Percentiles rank a stretch among this genome's conserved stretches.
These are phyloP conservation scores for Nesogale talazaci DNA, from an alignment of 2,113 vertebrate genomes.

Conservation along the genomic window DNA sequence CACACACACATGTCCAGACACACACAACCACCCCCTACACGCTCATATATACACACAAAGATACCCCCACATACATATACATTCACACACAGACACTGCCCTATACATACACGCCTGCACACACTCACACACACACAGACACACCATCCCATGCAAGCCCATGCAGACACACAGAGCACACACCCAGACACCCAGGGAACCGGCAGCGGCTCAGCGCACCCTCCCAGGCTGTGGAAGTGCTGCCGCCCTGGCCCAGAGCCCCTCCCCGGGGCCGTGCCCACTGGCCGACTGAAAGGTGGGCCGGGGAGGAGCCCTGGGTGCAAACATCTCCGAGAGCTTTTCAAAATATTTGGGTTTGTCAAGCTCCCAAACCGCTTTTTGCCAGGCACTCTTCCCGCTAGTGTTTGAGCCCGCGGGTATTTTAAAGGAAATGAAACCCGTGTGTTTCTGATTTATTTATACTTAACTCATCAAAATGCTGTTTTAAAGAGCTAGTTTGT, in stretches of 20 bases:
- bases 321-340: slow-evolving; percentile 75
- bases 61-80: neutral
- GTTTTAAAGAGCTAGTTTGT: slow-evolving; percentile 79
- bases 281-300: neutral
- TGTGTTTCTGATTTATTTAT: slow-evolving; percentile 85
- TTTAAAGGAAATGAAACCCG: slow-evolving; percentile 83
- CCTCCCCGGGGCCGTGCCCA: neutral
- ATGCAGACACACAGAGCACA: neutral
- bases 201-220: neutral
- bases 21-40: too few relatives aligned
- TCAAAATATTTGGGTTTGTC: slow-evolving; percentile 82
- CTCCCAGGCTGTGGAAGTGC: neutral
- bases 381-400: slow-evolving; percentile 78
- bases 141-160: neutral
- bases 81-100: too few relatives aligned
- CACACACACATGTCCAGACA: too few relatives aligned
- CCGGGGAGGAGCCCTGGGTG: slow-evolving; percentile 66
- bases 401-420: slow-evolving; percentile 80
- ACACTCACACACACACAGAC: neutral
- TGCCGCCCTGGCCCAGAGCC: too few relatives aligned
- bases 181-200: neutral
- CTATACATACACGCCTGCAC: neutral
- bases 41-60: too few relatives aligned
- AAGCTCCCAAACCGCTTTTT: slow-evolving; percentile 75
- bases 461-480: slow-evolving; percentile 84